phyloP scores from a whole-genome alignment of 2,113 vertebrate genomes.

The western clawed frog (Xenopus tropicalis) region UCB_Xtro_10.0 CM004448.2:99184001-99184500 shows the following conservation, averaged over 20 bases:
- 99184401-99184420: not conserved
- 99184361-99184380: too few relatives aligned
- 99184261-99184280: not conserved
- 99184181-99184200: conserved; percentile 15
- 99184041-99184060: not conserved
- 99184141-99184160: not conserved
- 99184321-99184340: not conserved
- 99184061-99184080: conserved; percentile 15
- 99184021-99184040: conserved; percentile 1
- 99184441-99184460: conserved; percentile 34
- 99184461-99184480: conserved; percentile 19
- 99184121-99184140: conserved; percentile 20
- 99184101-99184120: conserved; percentile 31
- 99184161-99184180: conserved; percentile 19
- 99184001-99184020: not conserved
- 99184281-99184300: not conserved
- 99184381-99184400: not conserved
- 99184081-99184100: conserved; percentile 25
- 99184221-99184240: conserved; percentile 16
- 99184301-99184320: not conserved
- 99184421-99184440: not conserved
- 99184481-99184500: not conserved
- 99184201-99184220: conserved; percentile 15
- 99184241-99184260: not conserved
- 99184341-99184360: not conserved